Conservation (phyloP, 2,797 vertebrate genomes). For the Muraenolepis orangiensis region DNA sequence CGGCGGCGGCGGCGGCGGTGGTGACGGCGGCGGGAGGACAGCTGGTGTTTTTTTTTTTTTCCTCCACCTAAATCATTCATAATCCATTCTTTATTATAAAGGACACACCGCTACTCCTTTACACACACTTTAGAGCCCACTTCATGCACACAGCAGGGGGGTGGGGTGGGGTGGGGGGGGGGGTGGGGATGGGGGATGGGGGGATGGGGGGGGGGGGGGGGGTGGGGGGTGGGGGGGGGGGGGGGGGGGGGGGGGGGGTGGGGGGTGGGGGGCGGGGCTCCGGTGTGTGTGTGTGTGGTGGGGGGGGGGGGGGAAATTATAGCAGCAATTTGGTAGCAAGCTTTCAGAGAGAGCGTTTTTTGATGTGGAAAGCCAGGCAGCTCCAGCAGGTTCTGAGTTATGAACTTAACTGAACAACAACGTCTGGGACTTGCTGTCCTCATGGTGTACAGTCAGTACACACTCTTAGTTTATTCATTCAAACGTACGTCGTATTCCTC, state of each 20-base stretch:
- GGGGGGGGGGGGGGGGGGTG: no score
- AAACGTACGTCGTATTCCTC: background rate
- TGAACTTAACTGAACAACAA: background rate
- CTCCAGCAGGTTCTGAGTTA: background rate
- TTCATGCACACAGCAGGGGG: constrained; percentile 70
- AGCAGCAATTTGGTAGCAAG: background rate
- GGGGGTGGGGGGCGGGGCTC: no score
- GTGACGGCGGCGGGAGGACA: constrained; percentile 98
- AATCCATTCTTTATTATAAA: constrained; percentile 99
- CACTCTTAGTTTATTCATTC: background rate
- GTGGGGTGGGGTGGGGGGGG: no score
- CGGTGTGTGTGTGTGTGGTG: constrained; percentile 14
- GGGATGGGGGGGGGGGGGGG: no score
- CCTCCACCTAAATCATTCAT: constrained; percentile 92
- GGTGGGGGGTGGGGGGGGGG: constrained; percentile 27
- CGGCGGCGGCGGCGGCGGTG: no score
- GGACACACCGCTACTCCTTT: constrained; percentile 87
- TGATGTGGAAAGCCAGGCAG: constrained; percentile 8
- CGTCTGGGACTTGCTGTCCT: background rate
- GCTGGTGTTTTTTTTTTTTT: constrained; percentile 94
- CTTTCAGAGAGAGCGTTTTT: constrained; percentile 13
- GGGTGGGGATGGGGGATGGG: constrained; percentile 32
- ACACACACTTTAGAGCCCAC: constrained; percentile 80
- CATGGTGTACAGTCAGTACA: no score
- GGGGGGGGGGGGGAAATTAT: no score